Base-by-base conservation (phyloP, 1,140 invertebrate genomes). In the Thaumatotibia leucotreta region DNA sequence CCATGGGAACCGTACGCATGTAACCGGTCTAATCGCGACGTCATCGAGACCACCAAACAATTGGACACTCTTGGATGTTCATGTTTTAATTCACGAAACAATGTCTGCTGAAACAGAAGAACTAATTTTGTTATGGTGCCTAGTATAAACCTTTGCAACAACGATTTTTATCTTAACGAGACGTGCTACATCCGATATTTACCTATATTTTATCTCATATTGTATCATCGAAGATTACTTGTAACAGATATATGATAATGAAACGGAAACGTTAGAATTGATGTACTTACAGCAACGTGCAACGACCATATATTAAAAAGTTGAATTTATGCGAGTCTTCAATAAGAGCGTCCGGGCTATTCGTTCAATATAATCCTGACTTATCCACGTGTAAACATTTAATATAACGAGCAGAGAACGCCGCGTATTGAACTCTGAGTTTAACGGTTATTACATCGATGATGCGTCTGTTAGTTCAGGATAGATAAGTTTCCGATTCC, bases 1-100 rank as follows among this genome's bases (percentile, higher is more conserved):
- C 69, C 65, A 65, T 65, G 65, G 11, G 65, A 70, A 65, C 63
- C 23, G n/a, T 35, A 58, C 63, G 54, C 61, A 62, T 65, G 52
- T 29, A 45, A 45, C 39, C 39, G 8, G 39, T 17, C 52, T 31
- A 27, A 58, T 58, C 52, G 27, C 52, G 52, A 27, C 52, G 23
- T 52, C 52, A 58, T 17, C 39, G 39, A 45, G 39, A 45, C 39
- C 39, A 45, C 17, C 17, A 20, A 20, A 45, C 17, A 39, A 20
- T 45, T 45, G 39, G 2, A 20, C 20, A 45, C 39, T 20, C 39
- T 17, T 45, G 39, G 39, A 45, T 45, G 9, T n/a, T n/a, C n/a
- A 33, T 4, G 32, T 33, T 33, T 10, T 33, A 3, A 33, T 4
- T 20, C 4, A 8, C 14, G 11, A 20, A 8, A 11, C 8, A 45